Conservation (phyloP, 2,113 vertebrate genomes). For the Rhinolophus ferrumequinum region DNA sequence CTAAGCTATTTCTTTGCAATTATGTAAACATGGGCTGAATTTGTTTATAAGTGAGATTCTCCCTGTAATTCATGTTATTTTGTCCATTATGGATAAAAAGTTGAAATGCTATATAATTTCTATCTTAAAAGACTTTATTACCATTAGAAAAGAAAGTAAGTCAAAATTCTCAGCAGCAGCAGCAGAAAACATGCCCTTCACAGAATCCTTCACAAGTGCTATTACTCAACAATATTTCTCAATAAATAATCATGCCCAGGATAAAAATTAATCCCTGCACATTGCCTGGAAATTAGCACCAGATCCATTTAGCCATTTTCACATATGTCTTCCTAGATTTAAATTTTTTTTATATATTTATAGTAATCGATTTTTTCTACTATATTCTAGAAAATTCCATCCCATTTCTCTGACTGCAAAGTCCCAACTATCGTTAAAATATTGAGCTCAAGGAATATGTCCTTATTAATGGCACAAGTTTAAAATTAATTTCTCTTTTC, state of each 20-base stretch:
- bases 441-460: neutral
- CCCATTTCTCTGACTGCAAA: neutral
- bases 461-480: neutral
- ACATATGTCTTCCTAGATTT: neutral
- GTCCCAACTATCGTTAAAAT: neutral
- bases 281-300: neutral
- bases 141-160: neutral
- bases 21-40: neutral
- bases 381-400: neutral
- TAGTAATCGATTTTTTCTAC: neutral
- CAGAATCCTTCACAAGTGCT: neutral
- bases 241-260: neutral
- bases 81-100: neutral
- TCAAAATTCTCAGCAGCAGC: neutral
- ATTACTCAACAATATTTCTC: neutral
- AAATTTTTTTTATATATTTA: neutral
- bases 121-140: neutral
- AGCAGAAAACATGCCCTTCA: neutral
- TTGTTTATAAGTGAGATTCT: neutral
- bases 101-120: conserved; percentile 38
- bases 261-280: neutral
- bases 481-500: neutral
- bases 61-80: neutral
- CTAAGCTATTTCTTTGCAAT: neutral
- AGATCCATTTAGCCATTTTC: neutral